Conservation (phyloP, 2,888 invertebrate species). For the Melanotus villosus region DNA sequence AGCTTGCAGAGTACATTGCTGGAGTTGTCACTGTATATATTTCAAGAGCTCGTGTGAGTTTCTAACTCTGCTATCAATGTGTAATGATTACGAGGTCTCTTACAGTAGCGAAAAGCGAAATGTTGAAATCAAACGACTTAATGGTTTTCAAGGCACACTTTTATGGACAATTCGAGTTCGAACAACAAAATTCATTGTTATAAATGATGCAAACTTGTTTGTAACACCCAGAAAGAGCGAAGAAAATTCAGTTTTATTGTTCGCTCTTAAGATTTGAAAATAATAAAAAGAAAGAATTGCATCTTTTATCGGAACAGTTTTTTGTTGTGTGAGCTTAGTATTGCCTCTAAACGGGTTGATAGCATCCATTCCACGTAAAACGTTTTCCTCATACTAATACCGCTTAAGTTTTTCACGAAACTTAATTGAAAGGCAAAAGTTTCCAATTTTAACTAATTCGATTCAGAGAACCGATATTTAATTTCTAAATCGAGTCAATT, state of each 20-base stretch:
- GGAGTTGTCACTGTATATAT: conserved; percentile 28
- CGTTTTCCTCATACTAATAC: too few species aligned
- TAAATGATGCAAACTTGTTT: conserved; percentile 10
- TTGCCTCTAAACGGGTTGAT: too few species aligned
- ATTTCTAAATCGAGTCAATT: too few species aligned
- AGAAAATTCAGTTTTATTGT: conserved; percentile 1
- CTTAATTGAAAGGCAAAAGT: too few species aligned
- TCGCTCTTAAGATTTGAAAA: background rate
- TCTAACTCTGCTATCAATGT: conserved; percentile 23
- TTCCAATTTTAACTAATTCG: too few species aligned
- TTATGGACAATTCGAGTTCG: conserved; percentile 19
- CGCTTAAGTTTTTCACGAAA: too few species aligned
- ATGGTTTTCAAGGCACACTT: conserved; percentile 24
- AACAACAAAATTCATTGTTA: conserved; percentile 24
- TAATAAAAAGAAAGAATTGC: background rate
- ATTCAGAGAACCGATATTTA: too few species aligned
- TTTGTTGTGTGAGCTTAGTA: too few species aligned
- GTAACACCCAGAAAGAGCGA: background rate
- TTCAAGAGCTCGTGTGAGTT: conserved; percentile 25
- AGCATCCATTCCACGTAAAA: too few species aligned
- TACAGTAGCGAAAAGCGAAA: conserved; percentile 1
- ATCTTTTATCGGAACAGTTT: background rate
- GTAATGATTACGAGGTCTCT: conserved; percentile 23
- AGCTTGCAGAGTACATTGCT: conserved; percentile 24
- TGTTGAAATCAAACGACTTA: conserved; percentile 24